Evolutionary conservation across 2,797 vertebrate genomes (phyloP).

Genomic region (Myotis findleyi): DNA sequence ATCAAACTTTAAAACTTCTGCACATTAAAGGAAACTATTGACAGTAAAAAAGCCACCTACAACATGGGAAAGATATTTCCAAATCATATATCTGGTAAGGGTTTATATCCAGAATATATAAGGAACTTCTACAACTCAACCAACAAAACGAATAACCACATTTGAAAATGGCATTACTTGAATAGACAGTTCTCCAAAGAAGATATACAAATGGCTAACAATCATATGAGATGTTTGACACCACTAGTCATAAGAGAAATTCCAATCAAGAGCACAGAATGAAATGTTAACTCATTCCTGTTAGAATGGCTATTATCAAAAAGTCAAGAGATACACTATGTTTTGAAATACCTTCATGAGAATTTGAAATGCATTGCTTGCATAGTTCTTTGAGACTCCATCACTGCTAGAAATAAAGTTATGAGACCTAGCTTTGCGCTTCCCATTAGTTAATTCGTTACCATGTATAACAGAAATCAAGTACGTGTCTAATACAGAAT

Average conservation of each 20-base stretch:
- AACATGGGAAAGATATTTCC: neutral
- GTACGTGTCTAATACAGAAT: neutral
- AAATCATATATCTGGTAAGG: neutral
- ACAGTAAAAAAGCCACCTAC: neutral
- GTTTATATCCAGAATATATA: neutral
- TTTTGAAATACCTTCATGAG: slow-evolving; percentile 68
- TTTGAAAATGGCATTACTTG: too few relatives aligned
- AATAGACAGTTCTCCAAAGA: too few relatives aligned
- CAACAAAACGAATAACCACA: too few relatives aligned
- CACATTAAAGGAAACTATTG: neutral
- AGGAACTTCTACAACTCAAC: too few relatives aligned
- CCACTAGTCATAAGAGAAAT: too few relatives aligned
- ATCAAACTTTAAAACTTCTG: neutral
- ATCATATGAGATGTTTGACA: too few relatives aligned
- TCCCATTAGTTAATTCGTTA: slow-evolving; percentile 63
- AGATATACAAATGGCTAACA: too few relatives aligned
- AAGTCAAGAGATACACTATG: neutral
- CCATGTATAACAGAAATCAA: neutral
- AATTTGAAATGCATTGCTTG: slow-evolving; percentile 72
- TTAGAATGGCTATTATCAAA: neutral
- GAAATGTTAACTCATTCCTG: neutral
- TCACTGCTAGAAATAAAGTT: slow-evolving; percentile 48
- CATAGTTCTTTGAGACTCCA: slow-evolving; percentile 19
- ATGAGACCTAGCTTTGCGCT: slow-evolving; percentile 59
- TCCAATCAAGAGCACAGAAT: too few relatives aligned